Percentiles rank a stretch among this genome's conserved stretches.
Conservation (phyloP, 2,888 invertebrate genomes). For the Gandaritis pyraliata region DNA sequence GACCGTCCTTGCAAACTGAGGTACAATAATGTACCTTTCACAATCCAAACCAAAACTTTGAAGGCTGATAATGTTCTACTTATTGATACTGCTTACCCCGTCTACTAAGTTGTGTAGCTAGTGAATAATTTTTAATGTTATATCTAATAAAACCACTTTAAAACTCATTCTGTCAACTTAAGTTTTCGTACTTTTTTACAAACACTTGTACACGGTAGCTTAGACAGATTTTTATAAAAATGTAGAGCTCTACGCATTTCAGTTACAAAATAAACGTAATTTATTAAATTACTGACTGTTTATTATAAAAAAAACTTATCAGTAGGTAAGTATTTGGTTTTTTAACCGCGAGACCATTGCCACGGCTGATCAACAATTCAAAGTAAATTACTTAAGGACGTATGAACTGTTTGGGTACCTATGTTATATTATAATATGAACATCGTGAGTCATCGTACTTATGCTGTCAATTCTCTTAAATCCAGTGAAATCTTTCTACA, state of each 20-base stretch:
- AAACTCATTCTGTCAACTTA: background rate
- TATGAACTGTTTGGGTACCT: too few species aligned
- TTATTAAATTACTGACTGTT: slow-evolving; percentile 13
- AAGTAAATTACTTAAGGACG: too few species aligned
- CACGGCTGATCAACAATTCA: too few species aligned
- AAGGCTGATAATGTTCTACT: slow-evolving; percentile 68
- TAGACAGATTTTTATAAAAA: background rate
- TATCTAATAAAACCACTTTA: background rate
- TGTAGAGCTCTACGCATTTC: slow-evolving; percentile 23
- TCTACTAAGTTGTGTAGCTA: slow-evolving; percentile 48
- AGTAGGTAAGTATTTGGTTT: background rate
- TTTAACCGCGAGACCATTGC: background rate
- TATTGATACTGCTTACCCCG: slow-evolving; percentile 74
- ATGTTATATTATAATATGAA: too few species aligned
- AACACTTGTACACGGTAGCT: background rate
- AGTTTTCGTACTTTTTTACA: background rate
- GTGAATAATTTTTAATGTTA: slow-evolving; percentile 13
- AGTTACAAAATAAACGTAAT: slow-evolving; percentile 27
- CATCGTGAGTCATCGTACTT: too few species aligned
- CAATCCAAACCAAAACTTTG: slow-evolving; percentile 73
- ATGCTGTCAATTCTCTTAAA: background rate
- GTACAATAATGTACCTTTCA: slow-evolving; percentile 71
- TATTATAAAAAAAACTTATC: background rate
- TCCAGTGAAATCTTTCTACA: background rate
- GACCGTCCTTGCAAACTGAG: slow-evolving; percentile 89